A percentile compares a stretch with the other conserved stretches of the same genome.
Evolutionary conservation across 2,797 vertebrate genomes (phyloP).

Genomic region (Bovichtus variegatus): DNA sequence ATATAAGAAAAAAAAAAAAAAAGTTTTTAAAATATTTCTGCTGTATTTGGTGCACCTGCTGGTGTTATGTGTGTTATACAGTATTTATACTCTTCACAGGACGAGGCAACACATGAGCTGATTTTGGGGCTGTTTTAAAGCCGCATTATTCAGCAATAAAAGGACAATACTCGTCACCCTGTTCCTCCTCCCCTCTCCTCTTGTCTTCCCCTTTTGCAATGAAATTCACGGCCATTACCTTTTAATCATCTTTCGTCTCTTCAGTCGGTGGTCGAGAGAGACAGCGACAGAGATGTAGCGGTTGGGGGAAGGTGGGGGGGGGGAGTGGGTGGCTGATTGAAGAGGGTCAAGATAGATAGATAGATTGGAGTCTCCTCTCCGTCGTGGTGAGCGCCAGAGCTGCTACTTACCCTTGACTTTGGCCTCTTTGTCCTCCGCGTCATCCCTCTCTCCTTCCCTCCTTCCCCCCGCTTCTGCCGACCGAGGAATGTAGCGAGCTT

Average conservation of each 20-base stretch:
- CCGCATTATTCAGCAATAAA: background rate
- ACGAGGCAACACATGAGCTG: constrained; percentile 10
- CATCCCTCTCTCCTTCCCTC: constrained; percentile 1
- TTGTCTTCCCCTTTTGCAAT: constrained; percentile 19
- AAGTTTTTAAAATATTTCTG: background rate
- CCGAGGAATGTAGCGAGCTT: background rate
- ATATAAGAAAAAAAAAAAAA: too few relatives aligned
- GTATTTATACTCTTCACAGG: background rate
- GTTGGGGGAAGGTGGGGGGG: constrained; percentile 21
- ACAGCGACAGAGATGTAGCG: constrained; percentile 29
- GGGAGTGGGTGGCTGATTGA: constrained; percentile 87
- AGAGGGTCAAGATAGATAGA: constrained; percentile 89
- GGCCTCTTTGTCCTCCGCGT: constrained; percentile 42
- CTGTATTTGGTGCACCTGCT: constrained; percentile 2
- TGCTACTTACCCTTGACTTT: constrained; percentile 50
- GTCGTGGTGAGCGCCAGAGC: constrained; percentile 23
- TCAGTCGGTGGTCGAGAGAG: constrained; percentile 36
- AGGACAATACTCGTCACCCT: background rate
- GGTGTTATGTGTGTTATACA: too few relatives aligned
- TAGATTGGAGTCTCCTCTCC: constrained; percentile 86
- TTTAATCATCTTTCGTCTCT: constrained; percentile 61
- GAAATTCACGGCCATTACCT: constrained; percentile 52
- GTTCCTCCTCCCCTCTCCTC: constrained; percentile 1
- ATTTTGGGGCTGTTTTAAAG: background rate
- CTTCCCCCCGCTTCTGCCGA: background rate